phyloP scores from a whole-genome alignment of 2,888 invertebrate genomes.

The Physocephala rufipes region DNA sequence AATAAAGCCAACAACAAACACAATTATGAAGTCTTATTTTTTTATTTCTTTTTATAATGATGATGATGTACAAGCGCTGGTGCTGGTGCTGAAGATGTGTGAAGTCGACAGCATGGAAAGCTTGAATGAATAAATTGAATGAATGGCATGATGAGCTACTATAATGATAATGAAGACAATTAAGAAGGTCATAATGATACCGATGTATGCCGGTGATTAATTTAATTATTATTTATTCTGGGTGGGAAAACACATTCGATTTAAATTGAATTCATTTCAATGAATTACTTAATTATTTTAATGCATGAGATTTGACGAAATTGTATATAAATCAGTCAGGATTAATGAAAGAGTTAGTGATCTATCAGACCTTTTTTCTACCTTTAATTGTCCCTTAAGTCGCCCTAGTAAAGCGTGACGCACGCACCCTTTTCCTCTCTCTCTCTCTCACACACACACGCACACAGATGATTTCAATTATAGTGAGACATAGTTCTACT shows the following conservation, averaged over 20 bases:
- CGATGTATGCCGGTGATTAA: background rate
- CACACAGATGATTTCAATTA: no score
- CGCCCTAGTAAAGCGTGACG: no score
- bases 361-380: no score
- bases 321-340: no score
- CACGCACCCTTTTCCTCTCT: no score
- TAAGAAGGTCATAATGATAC: background rate
- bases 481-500: no score
- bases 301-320: no score
- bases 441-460: no score
- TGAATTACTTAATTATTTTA: no score
- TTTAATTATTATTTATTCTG: background rate
- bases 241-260: constrained; percentile 56
- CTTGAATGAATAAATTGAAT: constrained; percentile 25
- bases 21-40: constrained; percentile 29
- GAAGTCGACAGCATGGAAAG: constrained; percentile 54
- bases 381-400: no score
- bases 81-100: constrained; percentile 59
- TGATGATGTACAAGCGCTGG: no score
- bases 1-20: background rate
- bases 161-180: background rate
- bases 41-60: constrained; percentile 27
- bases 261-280: constrained; percentile 64
- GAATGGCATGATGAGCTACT: constrained; percentile 8
- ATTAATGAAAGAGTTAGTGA: no score